Base-by-base conservation (phyloP, 2,888 invertebrate genomes). In the Yponomeuta sedellus region DNA sequence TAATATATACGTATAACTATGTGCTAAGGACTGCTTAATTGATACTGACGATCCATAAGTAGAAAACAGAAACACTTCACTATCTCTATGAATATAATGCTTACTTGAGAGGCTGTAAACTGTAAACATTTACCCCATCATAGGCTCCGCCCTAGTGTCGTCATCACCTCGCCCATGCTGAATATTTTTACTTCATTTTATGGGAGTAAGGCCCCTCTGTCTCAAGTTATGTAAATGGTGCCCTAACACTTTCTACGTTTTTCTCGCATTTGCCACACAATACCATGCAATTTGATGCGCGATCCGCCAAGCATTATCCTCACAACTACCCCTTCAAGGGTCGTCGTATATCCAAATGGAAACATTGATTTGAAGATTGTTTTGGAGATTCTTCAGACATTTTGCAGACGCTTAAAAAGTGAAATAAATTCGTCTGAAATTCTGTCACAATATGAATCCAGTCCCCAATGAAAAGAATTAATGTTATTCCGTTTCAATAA, bases 211-310 rank as follows among this genome's bases (percentile, higher is more conserved):
- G 84, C 69, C 88, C 86, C 85, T 89, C 88, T 89, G 89, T 86
- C 88, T 86, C 89, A 83, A 88, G 85, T 90, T 90, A 90, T 91
- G 90, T 88, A 88, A 91, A 91, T 90, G 75, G 73, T 80, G 82
- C 82, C 84, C 88, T 83, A 86, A 91, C 89, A 90, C 88, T 90
- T 88, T 86, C 82, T 75, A 73, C 86, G 85, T 87, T 88, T 91
- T 90, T 88, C 85, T 84, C 87, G 81, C 85, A 81, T 88, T 88
- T 88, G 84, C 77, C 81, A 78, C 84, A 88, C 89, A 90, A 90
- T 90, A 83, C 83, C 76, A 77, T 77, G 82, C 90, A 90, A 91
- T 90, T 89, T 89, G 88, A 88, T 79, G 83, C 77, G 75, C 78
- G 79, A 82, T 44, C 82, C 79, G 69, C 78, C 83, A 34, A 34